Evolutionary conservation across 2,797 vertebrate genomes (phyloP).

Genomic region (Siniperca scherzeri): DNA sequence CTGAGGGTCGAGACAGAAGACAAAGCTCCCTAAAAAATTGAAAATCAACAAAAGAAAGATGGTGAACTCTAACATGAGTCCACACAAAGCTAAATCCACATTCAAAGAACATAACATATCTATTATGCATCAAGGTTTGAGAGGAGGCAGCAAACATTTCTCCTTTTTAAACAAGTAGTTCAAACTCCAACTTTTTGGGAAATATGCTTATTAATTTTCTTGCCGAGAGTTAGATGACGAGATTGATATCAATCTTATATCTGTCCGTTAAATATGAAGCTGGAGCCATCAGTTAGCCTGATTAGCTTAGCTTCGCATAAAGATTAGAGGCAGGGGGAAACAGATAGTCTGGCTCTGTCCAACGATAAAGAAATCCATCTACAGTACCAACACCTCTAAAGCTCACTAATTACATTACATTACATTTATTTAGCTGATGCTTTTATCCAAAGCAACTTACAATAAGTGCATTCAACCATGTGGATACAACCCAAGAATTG

Average conservation of each 20-base stretch:
- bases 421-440: too few relatives aligned
- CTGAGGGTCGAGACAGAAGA: not conserved
- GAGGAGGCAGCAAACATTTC: not conserved
- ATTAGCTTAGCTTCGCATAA: not conserved
- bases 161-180: not conserved
- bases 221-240: not conserved
- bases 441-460: too few relatives aligned
- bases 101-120: constrained; percentile 3
- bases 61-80: too few relatives aligned
- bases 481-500: too few relatives aligned
- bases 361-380: not conserved
- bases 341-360: not conserved
- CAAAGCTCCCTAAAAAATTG: constrained; percentile 1
- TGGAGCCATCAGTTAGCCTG: not conserved
- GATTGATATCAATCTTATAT: not conserved
- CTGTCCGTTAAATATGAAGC: not conserved
- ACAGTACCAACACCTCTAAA: not conserved
- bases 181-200: not conserved
- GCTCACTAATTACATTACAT: not conserved
- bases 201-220: not conserved
- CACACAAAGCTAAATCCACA: not conserved
- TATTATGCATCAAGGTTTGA: not conserved
- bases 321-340: not conserved
- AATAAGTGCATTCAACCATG: too few relatives aligned
- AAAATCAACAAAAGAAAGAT: constrained; percentile 11